A percentile compares a stretch with the other conserved stretches of the same genome.
phyloP scores from a whole-genome alignment of 2,888 invertebrate species.

The Agonopterix heracliana region DNA sequence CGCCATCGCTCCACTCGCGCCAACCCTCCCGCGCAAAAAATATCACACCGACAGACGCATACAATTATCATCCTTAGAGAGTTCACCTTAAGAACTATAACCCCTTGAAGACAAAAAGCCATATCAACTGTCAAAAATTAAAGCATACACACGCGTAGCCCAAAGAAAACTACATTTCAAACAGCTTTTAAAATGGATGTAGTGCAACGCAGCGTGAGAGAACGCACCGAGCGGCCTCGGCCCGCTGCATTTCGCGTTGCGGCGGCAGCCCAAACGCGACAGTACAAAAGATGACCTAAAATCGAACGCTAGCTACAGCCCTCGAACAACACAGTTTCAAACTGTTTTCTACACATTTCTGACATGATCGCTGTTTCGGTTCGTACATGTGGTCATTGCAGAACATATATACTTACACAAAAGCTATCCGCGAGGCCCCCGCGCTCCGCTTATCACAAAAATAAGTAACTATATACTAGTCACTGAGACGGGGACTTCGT shows the following conservation, averaged over 20 bases:
- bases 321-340: conserved; percentile 47
- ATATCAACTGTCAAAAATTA: conserved; percentile 78
- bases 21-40: conserved; percentile 71
- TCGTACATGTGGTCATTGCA: conserved; percentile 39
- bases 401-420: conserved; percentile 63
- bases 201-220: conserved; percentile 58
- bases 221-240: conserved; percentile 69
- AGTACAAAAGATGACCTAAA: conserved; percentile 75
- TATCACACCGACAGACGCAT: conserved; percentile 43
- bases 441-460: conserved; percentile 75
- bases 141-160: conserved; percentile 66
- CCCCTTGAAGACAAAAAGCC: conserved; percentile 45
- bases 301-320: conserved; percentile 62
- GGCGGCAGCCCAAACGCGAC: conserved; percentile 61
- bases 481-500: conserved; percentile 69
- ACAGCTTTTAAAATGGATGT: conserved; percentile 62
- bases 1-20: conserved; percentile 53
- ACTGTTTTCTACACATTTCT: conserved; percentile 60
- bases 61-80: conserved; percentile 57
- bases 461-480: conserved; percentile 76
- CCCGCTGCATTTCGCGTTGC: conserved; percentile 69
- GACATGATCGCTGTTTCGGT: conserved; percentile 44
- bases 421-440: conserved; percentile 65
- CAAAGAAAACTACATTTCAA: conserved; percentile 62
- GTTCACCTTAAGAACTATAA: conserved; percentile 47